Base-by-base conservation (phyloP, 2,797 vertebrate species). In the Trichosurus vulpecula region DNA sequence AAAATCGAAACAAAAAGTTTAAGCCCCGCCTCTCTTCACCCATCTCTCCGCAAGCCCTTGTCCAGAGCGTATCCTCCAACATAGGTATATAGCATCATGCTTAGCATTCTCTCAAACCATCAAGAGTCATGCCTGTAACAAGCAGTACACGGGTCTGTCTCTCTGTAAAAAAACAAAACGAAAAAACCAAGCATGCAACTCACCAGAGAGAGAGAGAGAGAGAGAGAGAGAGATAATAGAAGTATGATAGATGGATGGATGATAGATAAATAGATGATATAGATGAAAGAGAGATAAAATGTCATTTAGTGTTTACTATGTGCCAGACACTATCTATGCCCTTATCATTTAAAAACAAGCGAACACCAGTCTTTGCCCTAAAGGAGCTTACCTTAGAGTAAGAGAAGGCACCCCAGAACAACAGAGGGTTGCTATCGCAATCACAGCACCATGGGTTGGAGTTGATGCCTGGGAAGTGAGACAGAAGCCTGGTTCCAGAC, bases 251-350 rank as follows among this genome's bases (percentile, higher is more conserved):
- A 55, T 25, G 6, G 22, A 55, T 55, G 54, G 55, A 58, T 31
- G 13, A 66, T 66, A 31, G 31, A 66, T 54, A 54, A 54, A 54
- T 54, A 31, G 30, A 61, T 61, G 4, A 57, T 57, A 30, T 30
- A 11, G 57, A 30, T 58, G 30, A 55, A 25, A 55, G 31, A 58
- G 31, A 61, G 35, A 16, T 66, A 66, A 66, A 66, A 66, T 66
- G 14, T n/a, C 61, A 35, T 66, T 66, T 8, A 2, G 29, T 30
- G 87, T 13, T 27, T 52, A 0, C 9, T 0, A 6, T 1, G 30
- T 54, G 53, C 58, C 51, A 0, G 54, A 29, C 8, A 6, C 81
- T 31, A 0, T 54, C 90, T 55, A 81, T 94, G 29, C 52, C 22
- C 92, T 92, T 27, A 52, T n/a, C 27, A 55, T 13, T 14, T 53